Evolutionary conservation across 1,140 invertebrate species (phyloP), one percentile per base, ranked within the genome.

Genomic region (Sarcophaga bullata): DNA sequence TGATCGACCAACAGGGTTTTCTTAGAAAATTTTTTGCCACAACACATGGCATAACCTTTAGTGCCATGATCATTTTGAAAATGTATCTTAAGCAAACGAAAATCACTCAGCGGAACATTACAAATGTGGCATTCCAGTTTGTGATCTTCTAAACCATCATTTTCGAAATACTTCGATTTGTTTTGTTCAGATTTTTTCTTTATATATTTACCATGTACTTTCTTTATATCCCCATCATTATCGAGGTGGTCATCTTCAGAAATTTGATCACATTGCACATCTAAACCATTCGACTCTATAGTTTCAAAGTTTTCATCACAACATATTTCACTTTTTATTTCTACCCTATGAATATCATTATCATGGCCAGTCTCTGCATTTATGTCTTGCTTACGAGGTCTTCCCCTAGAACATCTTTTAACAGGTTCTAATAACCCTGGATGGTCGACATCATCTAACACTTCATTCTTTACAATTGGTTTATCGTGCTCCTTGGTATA

Each of bases 21-120:
- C 17, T 80, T 81, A 17, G 37, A 58, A n/a, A 80, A 81, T 25
- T 83, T 80, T 17, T 81, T 80, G 46, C 37, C 52, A 75, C 82
- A 83, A 49, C 82, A 83, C 50, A 58, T 83, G 0, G 62, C 62
- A 82, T 62, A 82, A n/a, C 73, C 73, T 13, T 62, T 46, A 2
- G 68, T 73, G 73, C 75, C 50, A 15, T 81, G 82, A 8, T 75
- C 19, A 46, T 73, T 17, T 3, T 68, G 78, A 81, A 47, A 83
- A 47, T 83, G 82, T 6, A 49, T 9, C 48, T 75, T 80, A 11
- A 83, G 37, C 54, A 50, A 10, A 54, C n/a, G 25, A 54, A 83
- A 83, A 80, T 75, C 46, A 15, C 9, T 25, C n/a, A 83, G 6
- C 3, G 48, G 15, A 73, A 48, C 68, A 37, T 75, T 19, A 49